Conservation (phyloP, 1,140 invertebrate genomes). For the Leguminivora glycinivorella region DNA sequence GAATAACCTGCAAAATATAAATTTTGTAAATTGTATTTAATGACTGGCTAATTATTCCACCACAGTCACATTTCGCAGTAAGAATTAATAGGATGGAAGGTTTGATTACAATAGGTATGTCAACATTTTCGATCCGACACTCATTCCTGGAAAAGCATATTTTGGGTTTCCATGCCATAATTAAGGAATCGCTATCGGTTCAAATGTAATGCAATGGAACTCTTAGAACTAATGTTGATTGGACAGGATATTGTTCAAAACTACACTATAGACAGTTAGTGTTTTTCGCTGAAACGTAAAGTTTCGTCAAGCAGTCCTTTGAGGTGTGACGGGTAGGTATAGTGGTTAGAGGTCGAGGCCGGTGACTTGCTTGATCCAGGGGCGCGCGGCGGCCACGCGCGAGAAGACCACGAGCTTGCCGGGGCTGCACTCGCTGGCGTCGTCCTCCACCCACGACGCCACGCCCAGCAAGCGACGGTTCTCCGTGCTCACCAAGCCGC, state of each 20-base stretch:
- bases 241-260: not conserved
- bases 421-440: slow-evolving; percentile 52
- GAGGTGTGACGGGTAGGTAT: not conserved
- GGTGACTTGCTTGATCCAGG: slow-evolving; percentile 64
- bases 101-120: not conserved
- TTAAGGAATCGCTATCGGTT: not conserved
- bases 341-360: slow-evolving; percentile 37
- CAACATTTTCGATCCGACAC: not conserved
- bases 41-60: too few species aligned
- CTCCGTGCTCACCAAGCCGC: slow-evolving; percentile 42
- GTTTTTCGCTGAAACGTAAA: not conserved
- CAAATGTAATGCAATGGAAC: not conserved
- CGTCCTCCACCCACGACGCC: slow-evolving; percentile 69
- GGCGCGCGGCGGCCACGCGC: slow-evolving; percentile 46
- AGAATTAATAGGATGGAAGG: not conserved
- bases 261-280: not conserved
- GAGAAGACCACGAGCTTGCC: slow-evolving; percentile 60
- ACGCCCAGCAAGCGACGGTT: slow-evolving; percentile 51
- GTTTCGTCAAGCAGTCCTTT: not conserved
- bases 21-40: too few species aligned
- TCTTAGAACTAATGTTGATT: not conserved
- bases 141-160: not conserved
- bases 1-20: too few species aligned
- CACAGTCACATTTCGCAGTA: not conserved
- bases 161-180: too few species aligned